Evolutionary conservation across 2,888 invertebrate genomes (phyloP).

Genomic region (Seladonia tumulorum): DNA sequence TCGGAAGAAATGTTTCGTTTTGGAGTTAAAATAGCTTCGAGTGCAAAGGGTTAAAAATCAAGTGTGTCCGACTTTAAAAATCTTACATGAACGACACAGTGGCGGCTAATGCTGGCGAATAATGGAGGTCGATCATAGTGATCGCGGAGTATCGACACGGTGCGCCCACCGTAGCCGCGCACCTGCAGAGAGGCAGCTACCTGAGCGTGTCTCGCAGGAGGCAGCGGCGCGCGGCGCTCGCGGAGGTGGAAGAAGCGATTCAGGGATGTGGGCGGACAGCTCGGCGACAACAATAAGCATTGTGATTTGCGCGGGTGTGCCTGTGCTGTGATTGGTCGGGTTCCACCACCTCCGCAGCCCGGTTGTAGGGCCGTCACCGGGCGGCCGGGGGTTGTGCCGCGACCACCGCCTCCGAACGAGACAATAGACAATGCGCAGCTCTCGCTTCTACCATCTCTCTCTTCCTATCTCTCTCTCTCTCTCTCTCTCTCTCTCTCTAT

Average conservation of each 20-base stretch:
- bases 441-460: slow-evolving; percentile 12
- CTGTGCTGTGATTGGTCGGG: slow-evolving; percentile 78
- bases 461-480: neutral
- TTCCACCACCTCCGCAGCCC: slow-evolving; percentile 75
- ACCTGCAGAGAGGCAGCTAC: slow-evolving; percentile 64
- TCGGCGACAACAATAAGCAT: slow-evolving; percentile 84
- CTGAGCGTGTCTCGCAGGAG: slow-evolving; percentile 55
- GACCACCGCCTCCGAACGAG: slow-evolving; percentile 73
- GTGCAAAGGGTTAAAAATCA: too few species aligned
- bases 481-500: too few species aligned
- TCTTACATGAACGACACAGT: neutral
- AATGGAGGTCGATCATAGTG: neutral
- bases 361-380: slow-evolving; percentile 75
- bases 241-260: slow-evolving; percentile 69
- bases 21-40: too few species aligned
- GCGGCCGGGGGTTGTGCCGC: slow-evolving; percentile 77
- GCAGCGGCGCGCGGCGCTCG: slow-evolving; percentile 46
- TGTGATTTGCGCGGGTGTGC: slow-evolving; percentile 84
- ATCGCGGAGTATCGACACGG: neutral
- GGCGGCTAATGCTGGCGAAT: neutral
- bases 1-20: too few species aligned
- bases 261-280: slow-evolving; percentile 81
- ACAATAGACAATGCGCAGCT: slow-evolving; percentile 82
- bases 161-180: slow-evolving; percentile 16
- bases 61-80: too few species aligned